phyloP scores from a whole-genome alignment of 2,797 vertebrate species.

The Sylvilagus floridanus region DNA sequence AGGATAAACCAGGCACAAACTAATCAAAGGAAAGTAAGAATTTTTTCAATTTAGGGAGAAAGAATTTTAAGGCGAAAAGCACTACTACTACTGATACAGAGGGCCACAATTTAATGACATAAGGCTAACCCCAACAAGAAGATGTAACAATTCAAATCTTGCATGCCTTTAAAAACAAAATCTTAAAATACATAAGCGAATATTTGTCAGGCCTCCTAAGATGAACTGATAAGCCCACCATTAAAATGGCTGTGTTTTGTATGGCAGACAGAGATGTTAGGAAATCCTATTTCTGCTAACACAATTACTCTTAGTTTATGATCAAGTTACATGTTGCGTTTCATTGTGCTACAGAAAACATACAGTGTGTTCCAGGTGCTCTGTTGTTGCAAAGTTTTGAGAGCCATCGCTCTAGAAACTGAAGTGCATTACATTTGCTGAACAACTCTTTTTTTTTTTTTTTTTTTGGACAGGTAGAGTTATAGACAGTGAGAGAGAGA shows the following conservation, averaged over 20 bases:
- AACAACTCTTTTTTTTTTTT: background rate
- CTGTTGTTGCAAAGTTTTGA: background rate
- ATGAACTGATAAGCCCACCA: background rate
- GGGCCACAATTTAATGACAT: background rate
- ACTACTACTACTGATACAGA: background rate
- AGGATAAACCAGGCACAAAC: background rate
- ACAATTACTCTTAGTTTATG: background rate
- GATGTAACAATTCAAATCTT: background rate
- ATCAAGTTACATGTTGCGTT: background rate
- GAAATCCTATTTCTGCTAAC: background rate
- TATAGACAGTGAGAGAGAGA: no score
- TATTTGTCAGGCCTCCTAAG: background rate
- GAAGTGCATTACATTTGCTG: background rate
- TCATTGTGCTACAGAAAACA: background rate
- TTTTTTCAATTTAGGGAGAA: background rate
- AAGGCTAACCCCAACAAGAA: background rate
- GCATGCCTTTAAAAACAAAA: background rate
- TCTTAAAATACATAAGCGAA: background rate
- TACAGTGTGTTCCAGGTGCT: background rate
- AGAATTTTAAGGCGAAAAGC: background rate
- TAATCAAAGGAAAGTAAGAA: background rate
- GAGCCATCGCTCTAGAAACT: conserved; percentile 16
- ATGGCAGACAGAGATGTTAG: background rate
- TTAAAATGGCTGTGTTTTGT: background rate
- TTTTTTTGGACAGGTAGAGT: no score